Conservation (phyloP, 2,113 vertebrate species). For the Ovis aries region ARS-UI_Ramb_v3.0 NC_056066.1:4607001-4607500, state of each 20-base stretch:
- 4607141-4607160: background rate
- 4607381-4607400: background rate
- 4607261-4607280: background rate
- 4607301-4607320: background rate
- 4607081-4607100: background rate
- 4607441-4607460: background rate
- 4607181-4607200: background rate
- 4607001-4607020: background rate
- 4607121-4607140: background rate
- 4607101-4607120: background rate
- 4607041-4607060: background rate
- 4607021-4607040: background rate
- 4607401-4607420: background rate
- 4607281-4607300: background rate
- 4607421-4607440: background rate
- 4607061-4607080: background rate
- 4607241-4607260: background rate
- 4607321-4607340: background rate
- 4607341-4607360: background rate
- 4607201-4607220: background rate
- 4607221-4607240: background rate
- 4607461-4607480: background rate
- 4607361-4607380: background rate
- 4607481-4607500: background rate
- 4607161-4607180: background rate